Base-by-base conservation (phyloP, 92 coral and sea anemone genomes). In the Epizoanthus stellaris region DNA sequence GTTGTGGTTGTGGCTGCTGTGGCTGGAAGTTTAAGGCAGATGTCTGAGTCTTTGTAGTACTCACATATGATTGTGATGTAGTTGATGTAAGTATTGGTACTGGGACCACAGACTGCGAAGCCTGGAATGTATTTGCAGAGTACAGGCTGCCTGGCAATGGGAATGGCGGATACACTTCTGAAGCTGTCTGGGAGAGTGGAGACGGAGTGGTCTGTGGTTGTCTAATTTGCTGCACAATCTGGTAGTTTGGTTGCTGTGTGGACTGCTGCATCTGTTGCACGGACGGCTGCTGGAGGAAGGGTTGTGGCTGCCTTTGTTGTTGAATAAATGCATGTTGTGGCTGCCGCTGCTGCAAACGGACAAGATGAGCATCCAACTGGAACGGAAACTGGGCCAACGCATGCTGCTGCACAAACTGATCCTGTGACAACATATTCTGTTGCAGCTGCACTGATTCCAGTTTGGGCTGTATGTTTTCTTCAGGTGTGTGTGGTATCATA, bases 171-270 rank as follows among this genome's bases (percentile, higher is more conserved):
- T 89, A 94, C 77, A 94, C 70, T 62, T 94, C 98, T 69, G 89
- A 90, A 9, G 96, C 80, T 63, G 93, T 82, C 81, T 96, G 98
- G 25, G 98, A 91, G 10, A 96, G 93, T 23, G 98, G 98, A 1
- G 98, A 94, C 11, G 99, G 91, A 2, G 98, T 89, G 17, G 95
- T 83, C 34, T 93, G 91, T 15, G 97, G 89, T 85, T 92, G 99
- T 56, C 92, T 89, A 34, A 90, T 86, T 66, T 90, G 93, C 59
- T 75, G 93, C 64, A 90, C 74, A 19, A 91, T 36, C 76, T 91
- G 93, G 75, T 87, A 91, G 52, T 80, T 91, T 68, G 92, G 80
- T 11, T 88, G 89, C 34, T 89, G 95, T 16, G 94, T 82, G 38
- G 92, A 70, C 83, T 93, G 93, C 65, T 89, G 98, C 80, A 92